Evolutionary conservation across 1,140 invertebrate species (phyloP), one percentile per base, ranked within the genome.

Genomic region (Anagrus nilaparvatae): DNA sequence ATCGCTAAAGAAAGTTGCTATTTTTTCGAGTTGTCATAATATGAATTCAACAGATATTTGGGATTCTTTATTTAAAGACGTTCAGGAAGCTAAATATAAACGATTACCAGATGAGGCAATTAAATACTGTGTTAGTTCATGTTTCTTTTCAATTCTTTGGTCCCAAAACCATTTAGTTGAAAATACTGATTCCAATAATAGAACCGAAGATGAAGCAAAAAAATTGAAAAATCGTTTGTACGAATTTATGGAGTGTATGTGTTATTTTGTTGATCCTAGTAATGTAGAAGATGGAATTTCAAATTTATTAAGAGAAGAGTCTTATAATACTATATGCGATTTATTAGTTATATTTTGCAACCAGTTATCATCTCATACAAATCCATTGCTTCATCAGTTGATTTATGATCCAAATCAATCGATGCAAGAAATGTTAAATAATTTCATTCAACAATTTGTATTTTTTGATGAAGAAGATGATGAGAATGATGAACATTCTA

Each of bases 281-380:
- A 35, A 21, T 10, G 27, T 33, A 31, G 32, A 54, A 28, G 44
- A 40, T 23, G 52, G 52, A 44, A 52, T 52, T 38, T 52, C 58
- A 10, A 52, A 53, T 6, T 56, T 59, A 30, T 43, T 69, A n/a
- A 57, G 60, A 20, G 66, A 67, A 53, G 48, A 67, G 81, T 89
- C 91, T 0, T 99, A 93, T 63, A 80, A 89, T 25, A 87, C 86
- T 10, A 81, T 99, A 28, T 98, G 94, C 66, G 96, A 99, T 70
- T 67, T 94, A 44, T 68, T 98, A 20, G 82, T 99, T n/a, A 74
- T 95, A 37, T 98, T 97, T 70, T 93, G 90, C 50, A 84, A 86
- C 60, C 86, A 95, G 55, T 60, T 96, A 37, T 72, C 61, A 8
- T 65, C 73, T 17, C 70, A 72, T 42, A 57, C 67, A 28, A 75